These are phyloP conservation scores for Melanotaenia boesemani DNA, from an alignment of 2,797 vertebrate genomes.

Conservation along the genomic window DNA sequence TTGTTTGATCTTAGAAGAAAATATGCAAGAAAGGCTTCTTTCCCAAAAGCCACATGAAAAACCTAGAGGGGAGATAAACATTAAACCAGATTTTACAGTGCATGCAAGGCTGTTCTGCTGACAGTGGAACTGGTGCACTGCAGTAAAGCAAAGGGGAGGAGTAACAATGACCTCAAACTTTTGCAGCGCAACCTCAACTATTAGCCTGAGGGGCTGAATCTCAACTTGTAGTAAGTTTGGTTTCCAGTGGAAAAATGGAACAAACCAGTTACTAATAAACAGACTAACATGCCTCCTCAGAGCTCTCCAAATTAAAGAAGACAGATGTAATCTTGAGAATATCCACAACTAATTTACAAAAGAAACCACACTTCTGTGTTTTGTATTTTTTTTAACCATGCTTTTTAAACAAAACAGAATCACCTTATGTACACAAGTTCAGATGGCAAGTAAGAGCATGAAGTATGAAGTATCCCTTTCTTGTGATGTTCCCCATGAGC, in stretches of 20 bases:
- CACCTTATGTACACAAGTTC: conserved; percentile 7
- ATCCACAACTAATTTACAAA: conserved; percentile 10
- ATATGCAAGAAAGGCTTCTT: neutral
- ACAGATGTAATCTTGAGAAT: neutral
- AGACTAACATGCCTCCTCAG: neutral
- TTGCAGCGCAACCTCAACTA: conserved; percentile 12
- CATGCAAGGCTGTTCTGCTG: neutral
- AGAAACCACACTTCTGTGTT: neutral
- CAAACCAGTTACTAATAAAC: neutral
- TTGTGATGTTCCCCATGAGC: conserved; percentile 17
- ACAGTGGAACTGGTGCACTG: conserved; percentile 27
- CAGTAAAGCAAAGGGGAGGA: conserved; percentile 26
- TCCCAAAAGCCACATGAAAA: neutral
- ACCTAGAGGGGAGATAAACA: neutral
- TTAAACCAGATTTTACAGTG: neutral
- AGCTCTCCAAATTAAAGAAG: neutral
- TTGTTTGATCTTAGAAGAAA: neutral
- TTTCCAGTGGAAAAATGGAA: neutral
- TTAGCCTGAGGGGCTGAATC: neutral
- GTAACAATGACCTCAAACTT: conserved; percentile 11
- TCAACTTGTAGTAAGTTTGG: neutral
- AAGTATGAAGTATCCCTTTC: conserved; percentile 5
- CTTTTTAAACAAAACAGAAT: neutral
- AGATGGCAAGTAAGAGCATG: conserved; percentile 4
- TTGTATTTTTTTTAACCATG: neutral